Evolutionary conservation across 2,888 invertebrate genomes (phyloP), one percentile per base, ranked within the genome.

Genomic region (Dicyrtomina minuta): DNA sequence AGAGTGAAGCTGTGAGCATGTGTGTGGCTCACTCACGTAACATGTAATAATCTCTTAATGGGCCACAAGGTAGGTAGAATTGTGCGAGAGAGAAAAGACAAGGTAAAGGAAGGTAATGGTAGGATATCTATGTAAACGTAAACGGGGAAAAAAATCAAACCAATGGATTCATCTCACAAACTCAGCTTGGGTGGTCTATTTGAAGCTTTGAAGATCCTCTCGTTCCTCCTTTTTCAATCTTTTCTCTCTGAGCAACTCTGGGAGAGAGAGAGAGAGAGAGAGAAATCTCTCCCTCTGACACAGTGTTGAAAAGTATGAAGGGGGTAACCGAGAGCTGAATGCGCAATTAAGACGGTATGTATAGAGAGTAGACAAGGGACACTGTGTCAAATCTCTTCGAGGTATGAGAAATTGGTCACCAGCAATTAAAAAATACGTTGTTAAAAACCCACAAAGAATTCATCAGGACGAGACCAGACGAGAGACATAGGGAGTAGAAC

Each of bases 1-100:
- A n/a, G n/a, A n/a, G 8, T 41, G 43, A 41, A 49, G n/a, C 51
- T 49, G 10, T 49, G 49, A 33, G 64, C 20, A 51, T 65, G 64
- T 65, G 64, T 65, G 64, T 65, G 64, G 64, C 41, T 65, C 64
- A 53, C 64, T 65, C 64, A 65, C 64, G 64, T 65, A 65, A 46
- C 22, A 22, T 62, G 51, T 62, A 62, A 65, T 65, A 65, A 65
- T 65, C 41, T 65, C n/a, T 41, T 65, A 65, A 65, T 65, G 53
- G 64, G 39, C 62, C 62, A n/a, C 49, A 62, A 62, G 51, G 53
- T 39, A 65, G 64, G 64, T 20, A 55, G 41, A 55, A 65, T 27
- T 65, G 64, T 65, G 49, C 62, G 26, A 61, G 44, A 60, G 62
- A 58, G 33, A 22, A 12, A 20, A 22, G 22, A 26, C 26, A 24